These are phyloP conservation scores for Acipenser oxyrinchus DNA, from an alignment of 2,797 vertebrate genomes.

Conservation along the genomic window DNA sequence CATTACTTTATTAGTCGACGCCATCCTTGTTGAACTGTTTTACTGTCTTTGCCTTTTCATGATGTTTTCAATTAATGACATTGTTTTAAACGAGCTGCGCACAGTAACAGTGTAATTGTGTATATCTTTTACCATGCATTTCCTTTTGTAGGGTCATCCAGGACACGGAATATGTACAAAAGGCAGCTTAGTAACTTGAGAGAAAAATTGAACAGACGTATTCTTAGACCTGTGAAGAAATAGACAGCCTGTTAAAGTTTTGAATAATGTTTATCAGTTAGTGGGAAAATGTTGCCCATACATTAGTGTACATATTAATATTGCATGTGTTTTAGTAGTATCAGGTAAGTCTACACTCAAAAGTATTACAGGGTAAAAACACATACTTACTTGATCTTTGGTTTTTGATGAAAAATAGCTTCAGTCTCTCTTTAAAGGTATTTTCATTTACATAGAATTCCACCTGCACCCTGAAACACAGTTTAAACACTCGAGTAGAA, in stretches of 20 bases:
- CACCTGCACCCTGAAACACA: constrained; percentile 62
- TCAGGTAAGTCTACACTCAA: neutral
- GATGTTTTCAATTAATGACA: too few species aligned
- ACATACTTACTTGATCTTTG: constrained; percentile 73
- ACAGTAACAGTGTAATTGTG: too few species aligned
- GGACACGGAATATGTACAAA: constrained; percentile 67
- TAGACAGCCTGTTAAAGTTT: constrained; percentile 3
- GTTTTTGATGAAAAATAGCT: constrained; percentile 78
- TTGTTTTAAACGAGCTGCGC: too few species aligned
- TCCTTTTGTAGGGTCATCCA: constrained; percentile 55
- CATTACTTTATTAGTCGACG: too few species aligned
- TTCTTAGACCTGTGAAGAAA: constrained; percentile 61
- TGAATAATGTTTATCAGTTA: too few species aligned
- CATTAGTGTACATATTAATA: constrained; percentile 1
- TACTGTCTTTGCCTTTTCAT: too few species aligned
- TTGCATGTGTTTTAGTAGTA: neutral
- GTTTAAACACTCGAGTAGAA: too few species aligned
- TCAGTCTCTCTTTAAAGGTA: constrained; percentile 72
- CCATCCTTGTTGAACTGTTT: too few species aligned
- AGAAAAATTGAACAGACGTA: constrained; percentile 74
- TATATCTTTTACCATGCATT: constrained; percentile 52
- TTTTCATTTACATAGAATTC: constrained; percentile 75
- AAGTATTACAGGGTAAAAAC: constrained; percentile 11
- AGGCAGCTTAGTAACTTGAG: constrained; percentile 74
- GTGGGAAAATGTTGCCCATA: constrained; percentile 13